Evolutionary conservation across 1,140 invertebrate species (phyloP), one percentile per base, ranked within the genome.

Genomic region (Eumaeus atala): DNA sequence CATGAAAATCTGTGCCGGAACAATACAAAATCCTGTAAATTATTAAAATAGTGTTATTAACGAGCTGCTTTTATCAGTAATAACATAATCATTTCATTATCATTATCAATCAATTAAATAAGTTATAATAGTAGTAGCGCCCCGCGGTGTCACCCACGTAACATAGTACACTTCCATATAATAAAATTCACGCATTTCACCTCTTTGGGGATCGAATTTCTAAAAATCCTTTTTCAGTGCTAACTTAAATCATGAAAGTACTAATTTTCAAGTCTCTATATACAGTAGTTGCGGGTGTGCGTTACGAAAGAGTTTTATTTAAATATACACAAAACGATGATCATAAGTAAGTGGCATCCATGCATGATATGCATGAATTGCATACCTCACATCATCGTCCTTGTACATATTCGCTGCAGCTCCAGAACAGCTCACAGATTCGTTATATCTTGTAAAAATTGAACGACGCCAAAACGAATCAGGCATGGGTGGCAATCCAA

Each of bases 401-500:
- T 88, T 84, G 69, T 89, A 94, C 90, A 95, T 92, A 72, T 95
- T 91, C 14, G 90, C 92, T 6, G 93, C 93, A 0, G 92, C 89
- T 12, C 90, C 92, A 64, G 92, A 91, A 71, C 89, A 94, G 34
- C 44, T 49, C 62, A 42, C 70, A 48, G 40, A 50, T 5, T 28
- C 17, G 14, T 71, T 75, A 50, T 62, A 54, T 18, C 66, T 56
- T 48, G 76, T 70, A 61, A 92, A 89, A n/a, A 89, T 76, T 0
- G 91, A 93, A 56, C 90, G 74, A 18, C 84, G 70, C 92, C 92
- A 92, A 80, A 93, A 93, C 38, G 77, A 75, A 3, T 79, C 56
- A 0, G 91, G 87, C 89, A 92, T 90, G 9, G 77, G 67, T 0
- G 87, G 86, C 38, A 93, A 71, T 17, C 91, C 91, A 11, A 93